Base-by-base conservation (phyloP, 1,140 invertebrate species). In the Muscidifurax raptorellus region DNA sequence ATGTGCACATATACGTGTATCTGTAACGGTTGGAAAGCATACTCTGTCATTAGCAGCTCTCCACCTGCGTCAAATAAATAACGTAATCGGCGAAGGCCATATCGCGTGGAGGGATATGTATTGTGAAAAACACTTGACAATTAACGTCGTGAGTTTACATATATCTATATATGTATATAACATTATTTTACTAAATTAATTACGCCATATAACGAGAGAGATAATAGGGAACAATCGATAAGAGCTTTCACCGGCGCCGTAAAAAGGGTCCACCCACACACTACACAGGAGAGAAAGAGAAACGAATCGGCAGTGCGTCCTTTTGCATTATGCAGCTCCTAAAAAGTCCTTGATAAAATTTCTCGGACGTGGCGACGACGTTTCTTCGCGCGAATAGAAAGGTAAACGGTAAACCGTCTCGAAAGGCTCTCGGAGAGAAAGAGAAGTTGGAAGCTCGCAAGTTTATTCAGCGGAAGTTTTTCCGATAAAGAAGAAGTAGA, bases 361-460 rank as follows among this genome's bases (percentile, higher is more conserved):
- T 69, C 67, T 69, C 15, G 67, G 67, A 30, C 12, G 27, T 15
- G 28, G 15, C 52, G 52, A 1, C 18, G 18, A 18, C 52, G 52
- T 59, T n/a, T 59, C 52, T 18, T n/a, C 2, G 22, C 0, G 12
- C 1, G 28, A 7, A 69, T 69, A 30, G 28, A 69, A 69, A 27
- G 67, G 67, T 69, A 69, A 69, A 69, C 67, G 25, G 67, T 69
- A 69, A 69, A 69, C 67, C 28, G 67, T 13, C 67, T 27, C 67
- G 67, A 69, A 69, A 69, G 66, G 7, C 18, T 59, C 3, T 2
- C 15, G 2, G 52, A 59, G 15, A 59, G 18, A 59, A 18, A 59
- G 52, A 18, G 52, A 67, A 67, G 64, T 67, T 67, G 6, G n/a
- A 7, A 28, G 64, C 44, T 3, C n/a, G 67, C 28, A 69, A 28